These are phyloP conservation scores for Bujurquina vittata DNA, from an alignment of 2,113 vertebrate genomes.

Conservation along the genomic window DNA sequence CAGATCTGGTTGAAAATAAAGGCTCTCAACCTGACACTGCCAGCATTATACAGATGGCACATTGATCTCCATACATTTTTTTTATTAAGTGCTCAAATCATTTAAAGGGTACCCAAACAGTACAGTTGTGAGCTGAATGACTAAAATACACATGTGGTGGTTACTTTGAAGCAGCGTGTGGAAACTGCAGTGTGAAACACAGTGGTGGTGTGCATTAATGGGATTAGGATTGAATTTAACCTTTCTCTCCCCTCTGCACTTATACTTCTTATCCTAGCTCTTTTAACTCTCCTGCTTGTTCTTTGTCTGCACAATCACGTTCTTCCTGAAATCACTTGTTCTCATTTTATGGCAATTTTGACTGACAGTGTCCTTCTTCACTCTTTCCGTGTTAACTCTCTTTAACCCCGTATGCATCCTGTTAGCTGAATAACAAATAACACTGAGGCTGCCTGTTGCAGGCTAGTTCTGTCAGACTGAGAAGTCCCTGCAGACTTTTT, in stretches of 20 bases:
- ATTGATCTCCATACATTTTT: constrained; percentile 10
- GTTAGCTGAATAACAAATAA: background rate
- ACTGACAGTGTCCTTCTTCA: background rate
- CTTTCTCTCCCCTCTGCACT: constrained; percentile 15
- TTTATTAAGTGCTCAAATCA: constrained; percentile 21
- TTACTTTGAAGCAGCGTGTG: background rate
- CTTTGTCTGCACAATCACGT: background rate
- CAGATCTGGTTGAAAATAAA: constrained; percentile 37
- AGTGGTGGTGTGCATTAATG: constrained; percentile 66
- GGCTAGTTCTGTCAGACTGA: constrained; percentile 33
- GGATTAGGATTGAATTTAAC: constrained; percentile 70
- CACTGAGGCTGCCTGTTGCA: constrained; percentile 23
- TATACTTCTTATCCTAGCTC: background rate
- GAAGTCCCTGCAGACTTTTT: constrained; percentile 36
- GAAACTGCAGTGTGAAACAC: constrained; percentile 43
- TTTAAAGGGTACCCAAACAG: constrained; percentile 14
- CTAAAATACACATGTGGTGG: constrained; percentile 3
- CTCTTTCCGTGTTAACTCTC: background rate
- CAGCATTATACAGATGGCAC: constrained; percentile 29
- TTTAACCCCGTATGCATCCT: background rate
- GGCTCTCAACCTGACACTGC: constrained; percentile 16
- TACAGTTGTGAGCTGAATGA: constrained; percentile 19
- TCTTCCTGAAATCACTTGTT: background rate
- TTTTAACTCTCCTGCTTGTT: background rate
- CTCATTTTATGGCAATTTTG: background rate